Evolutionary conservation across 1,140 invertebrate genomes (phyloP).

Genomic region (Drosophila repletoides): DNA sequence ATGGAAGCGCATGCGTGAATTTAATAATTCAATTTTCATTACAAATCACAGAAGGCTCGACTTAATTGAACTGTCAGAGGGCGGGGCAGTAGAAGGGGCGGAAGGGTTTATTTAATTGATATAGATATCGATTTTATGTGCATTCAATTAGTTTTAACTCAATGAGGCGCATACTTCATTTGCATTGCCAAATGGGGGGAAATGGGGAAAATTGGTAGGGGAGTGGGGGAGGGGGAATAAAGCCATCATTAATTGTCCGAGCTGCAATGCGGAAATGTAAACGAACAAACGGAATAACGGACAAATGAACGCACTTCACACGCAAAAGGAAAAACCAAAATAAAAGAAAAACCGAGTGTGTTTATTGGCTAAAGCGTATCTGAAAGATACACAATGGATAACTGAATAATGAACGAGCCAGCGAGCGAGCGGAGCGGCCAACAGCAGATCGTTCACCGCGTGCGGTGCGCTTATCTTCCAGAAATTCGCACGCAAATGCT

Average conservation of each 20-base stretch:
- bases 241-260: conserved; percentile 11
- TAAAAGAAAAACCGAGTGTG: not conserved
- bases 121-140: conserved; percentile 24
- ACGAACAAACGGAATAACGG: conserved; percentile 55
- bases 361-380: conserved; percentile 31
- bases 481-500: conserved; percentile 34
- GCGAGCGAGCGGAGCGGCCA: too few relatives aligned
- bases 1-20: too few relatives aligned
- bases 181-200: conserved; percentile 7
- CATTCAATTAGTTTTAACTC: conserved; percentile 19
- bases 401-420: not conserved
- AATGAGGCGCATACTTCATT: conserved; percentile 31
- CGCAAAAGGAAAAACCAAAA: conserved; percentile 48
- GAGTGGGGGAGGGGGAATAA: too few relatives aligned
- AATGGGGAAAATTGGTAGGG: too few relatives aligned
- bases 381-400: conserved; percentile 23
- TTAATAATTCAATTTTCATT: too few relatives aligned
- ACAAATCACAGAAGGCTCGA: too few relatives aligned
- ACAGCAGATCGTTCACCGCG: conserved; percentile 10
- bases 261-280: conserved; percentile 69
- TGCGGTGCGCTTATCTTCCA: conserved; percentile 5
- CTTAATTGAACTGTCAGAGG: conserved; percentile 1
- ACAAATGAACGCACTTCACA: conserved; percentile 67
- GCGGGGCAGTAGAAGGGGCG: not conserved
- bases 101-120: conserved; percentile 25